Conservation (phyloP, 2,113 vertebrate species). For the Pterocles gutturalis region DNA sequence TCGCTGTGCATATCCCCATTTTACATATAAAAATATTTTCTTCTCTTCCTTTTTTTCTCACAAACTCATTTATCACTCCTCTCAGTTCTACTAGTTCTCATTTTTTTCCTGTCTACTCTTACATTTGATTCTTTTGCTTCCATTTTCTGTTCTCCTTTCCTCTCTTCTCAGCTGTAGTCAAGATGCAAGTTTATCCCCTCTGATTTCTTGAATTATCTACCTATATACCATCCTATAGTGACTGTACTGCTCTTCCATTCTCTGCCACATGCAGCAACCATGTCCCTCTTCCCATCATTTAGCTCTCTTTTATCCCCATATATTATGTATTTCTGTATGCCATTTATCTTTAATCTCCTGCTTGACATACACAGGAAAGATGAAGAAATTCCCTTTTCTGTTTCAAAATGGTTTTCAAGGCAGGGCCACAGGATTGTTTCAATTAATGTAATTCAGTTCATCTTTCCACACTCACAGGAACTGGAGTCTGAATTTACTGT, state of each 20-base stretch:
- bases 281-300: background rate
- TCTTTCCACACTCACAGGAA: background rate
- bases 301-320: background rate
- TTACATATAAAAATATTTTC: background rate
- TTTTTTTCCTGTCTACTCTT: background rate
- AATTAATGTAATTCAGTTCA: background rate
- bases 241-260: background rate
- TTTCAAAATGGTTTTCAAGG: background rate
- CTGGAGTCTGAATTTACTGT: background rate
- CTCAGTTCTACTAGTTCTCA: background rate
- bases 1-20: background rate
- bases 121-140: background rate
- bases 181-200: background rate
- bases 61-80: background rate
- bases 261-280: background rate
- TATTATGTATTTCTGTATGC: background rate
- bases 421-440: background rate
- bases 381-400: background rate
- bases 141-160: background rate
- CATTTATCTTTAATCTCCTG: background rate
- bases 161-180: background rate
- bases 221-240: background rate
- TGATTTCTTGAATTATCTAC: background rate
- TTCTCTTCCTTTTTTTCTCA: background rate
- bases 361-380: background rate